These are phyloP conservation scores for Semicossyphus pulcher DNA, from an alignment of 2,113 vertebrate species.

Conservation along the genomic window DNA sequence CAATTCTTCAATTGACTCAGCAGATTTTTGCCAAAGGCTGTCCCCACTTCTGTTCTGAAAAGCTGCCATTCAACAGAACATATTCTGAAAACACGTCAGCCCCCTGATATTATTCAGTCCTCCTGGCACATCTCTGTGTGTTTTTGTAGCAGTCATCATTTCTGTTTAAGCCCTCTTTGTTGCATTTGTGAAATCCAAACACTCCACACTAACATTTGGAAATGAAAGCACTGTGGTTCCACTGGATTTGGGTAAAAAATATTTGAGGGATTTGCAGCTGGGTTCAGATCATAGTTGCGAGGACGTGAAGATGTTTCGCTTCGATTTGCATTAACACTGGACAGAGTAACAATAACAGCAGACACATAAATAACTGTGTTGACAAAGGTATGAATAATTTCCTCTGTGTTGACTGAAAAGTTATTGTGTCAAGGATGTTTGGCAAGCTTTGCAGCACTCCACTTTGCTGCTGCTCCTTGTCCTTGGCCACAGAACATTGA, in stretches of 20 bases:
- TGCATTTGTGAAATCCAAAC: constrained; percentile 65
- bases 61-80: constrained; percentile 61
- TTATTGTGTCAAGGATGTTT: neutral
- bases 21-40: constrained; percentile 72
- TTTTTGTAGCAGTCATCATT: constrained; percentile 74
- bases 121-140: constrained; percentile 60
- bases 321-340: constrained; percentile 36
- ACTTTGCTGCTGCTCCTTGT: no score
- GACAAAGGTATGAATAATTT: neutral
- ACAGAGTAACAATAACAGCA: constrained; percentile 24
- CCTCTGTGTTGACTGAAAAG: constrained; percentile 18
- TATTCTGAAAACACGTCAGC: constrained; percentile 68
- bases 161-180: constrained; percentile 68
- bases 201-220: constrained; percentile 55
- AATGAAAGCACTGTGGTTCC: constrained; percentile 54
- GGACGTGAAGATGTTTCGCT: constrained; percentile 21
- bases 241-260: constrained; percentile 19
- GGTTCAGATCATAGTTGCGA: constrained; percentile 27
- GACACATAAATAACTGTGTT: constrained; percentile 19
- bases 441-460: no score
- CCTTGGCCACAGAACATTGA: constrained; percentile 1
- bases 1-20: constrained; percentile 72
- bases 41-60: constrained; percentile 61
- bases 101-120: constrained; percentile 65
- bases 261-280: constrained; percentile 51